Conservation (phyloP, 1,140 invertebrate species). For the Neodiprion fabricii region DNA sequence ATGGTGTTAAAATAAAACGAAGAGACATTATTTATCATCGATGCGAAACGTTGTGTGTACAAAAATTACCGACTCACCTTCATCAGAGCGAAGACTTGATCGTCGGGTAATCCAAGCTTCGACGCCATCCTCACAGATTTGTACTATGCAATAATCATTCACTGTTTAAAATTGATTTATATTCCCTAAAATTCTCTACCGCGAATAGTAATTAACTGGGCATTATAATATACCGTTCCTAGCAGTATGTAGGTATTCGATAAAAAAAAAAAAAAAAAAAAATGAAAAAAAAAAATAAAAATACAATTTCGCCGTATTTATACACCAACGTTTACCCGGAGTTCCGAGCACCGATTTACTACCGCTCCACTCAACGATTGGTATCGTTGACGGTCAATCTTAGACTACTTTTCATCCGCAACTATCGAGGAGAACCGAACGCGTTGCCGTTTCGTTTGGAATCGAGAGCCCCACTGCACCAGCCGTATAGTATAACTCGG, state of each 20-base stretch:
- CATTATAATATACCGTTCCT: too few species aligned
- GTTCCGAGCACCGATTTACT: background rate
- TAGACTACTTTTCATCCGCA: background rate
- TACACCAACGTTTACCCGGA: too few species aligned
- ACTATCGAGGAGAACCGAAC: background rate
- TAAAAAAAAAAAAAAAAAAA: background rate
- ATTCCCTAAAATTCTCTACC: too few species aligned
- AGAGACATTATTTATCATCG: too few species aligned
- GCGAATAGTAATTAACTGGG: too few species aligned
- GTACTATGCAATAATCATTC: background rate
- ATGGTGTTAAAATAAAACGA: too few species aligned
- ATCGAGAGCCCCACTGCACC: background rate
- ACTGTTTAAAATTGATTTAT: background rate
- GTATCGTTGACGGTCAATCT: background rate
- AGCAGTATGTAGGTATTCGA: background rate
- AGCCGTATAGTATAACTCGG: background rate
- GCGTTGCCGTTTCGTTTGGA: background rate
- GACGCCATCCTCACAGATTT: background rate
- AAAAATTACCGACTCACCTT: background rate
- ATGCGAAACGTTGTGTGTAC: too few species aligned
- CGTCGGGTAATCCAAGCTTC: background rate
- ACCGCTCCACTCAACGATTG: background rate
- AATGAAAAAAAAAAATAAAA: too few species aligned
- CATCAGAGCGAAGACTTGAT: constrained; percentile 7
- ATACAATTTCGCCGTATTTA: too few species aligned